Conservation (phyloP, 2,888 invertebrate genomes). For the Hirtodrosophila duncani region DNA sequence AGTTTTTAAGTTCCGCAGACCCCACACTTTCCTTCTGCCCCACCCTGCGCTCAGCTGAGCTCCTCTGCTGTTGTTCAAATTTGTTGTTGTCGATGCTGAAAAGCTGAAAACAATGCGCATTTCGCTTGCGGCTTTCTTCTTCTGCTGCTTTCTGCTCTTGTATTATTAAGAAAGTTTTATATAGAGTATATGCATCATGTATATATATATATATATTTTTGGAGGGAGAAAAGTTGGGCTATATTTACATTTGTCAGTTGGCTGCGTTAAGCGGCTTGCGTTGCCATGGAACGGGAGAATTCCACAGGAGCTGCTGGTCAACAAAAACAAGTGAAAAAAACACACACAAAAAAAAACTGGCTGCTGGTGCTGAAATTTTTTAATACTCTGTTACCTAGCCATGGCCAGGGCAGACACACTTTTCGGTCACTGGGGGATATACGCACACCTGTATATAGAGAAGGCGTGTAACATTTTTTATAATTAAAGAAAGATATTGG, state of each 20-base stretch:
- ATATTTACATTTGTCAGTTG: conserved; percentile 71
- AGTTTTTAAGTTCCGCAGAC: conserved; percentile 60
- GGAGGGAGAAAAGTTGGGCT: conserved; percentile 50
- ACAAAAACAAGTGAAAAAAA: conserved; percentile 12
- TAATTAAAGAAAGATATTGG: conserved; percentile 60
- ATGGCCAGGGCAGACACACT: conserved; percentile 62
- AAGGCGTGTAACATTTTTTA: conserved; percentile 39
- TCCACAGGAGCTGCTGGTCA: conserved; percentile 38
- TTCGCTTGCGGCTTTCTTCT: conserved; percentile 61
- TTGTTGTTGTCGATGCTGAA: conserved; percentile 61
- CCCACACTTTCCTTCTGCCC: not conserved
- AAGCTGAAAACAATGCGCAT: conserved; percentile 71
- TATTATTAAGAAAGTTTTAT: conserved; percentile 69
- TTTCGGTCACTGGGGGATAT: conserved; percentile 56
- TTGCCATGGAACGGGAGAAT: conserved; percentile 49
- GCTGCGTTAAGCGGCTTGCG: conserved; percentile 70
- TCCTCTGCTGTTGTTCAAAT: conserved; percentile 41
- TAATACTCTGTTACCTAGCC: conserved; percentile 68
- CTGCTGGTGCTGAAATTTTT: conserved; percentile 64
- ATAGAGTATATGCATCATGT: conserved; percentile 15
- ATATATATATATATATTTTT: conserved; percentile 23
- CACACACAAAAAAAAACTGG: conserved; percentile 6
- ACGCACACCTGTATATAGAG: conserved; percentile 5
- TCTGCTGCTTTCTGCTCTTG: conserved; percentile 30
- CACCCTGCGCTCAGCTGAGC: conserved; percentile 9